phyloP scores from a whole-genome alignment of 2,797 vertebrate genomes.

The Arremon brunneinucha region DNA sequence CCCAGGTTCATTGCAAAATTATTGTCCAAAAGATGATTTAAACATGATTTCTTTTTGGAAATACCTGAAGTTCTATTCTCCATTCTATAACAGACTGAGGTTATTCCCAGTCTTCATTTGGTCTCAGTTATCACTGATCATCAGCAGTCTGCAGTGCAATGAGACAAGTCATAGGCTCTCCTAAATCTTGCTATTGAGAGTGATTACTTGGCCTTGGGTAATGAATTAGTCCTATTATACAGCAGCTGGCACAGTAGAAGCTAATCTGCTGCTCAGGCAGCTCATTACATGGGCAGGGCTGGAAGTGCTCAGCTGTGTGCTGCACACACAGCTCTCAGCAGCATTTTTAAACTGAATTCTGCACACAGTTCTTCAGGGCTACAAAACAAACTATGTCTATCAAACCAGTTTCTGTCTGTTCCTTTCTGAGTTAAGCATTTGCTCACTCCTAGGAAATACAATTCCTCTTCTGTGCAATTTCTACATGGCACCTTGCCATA shows the following conservation, averaged over 20 bases:
- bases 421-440: not conserved
- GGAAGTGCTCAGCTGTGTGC: conserved; percentile 4
- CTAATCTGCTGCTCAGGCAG: conserved; percentile 57
- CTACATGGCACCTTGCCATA: not conserved
- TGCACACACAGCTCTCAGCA: conserved; percentile 11
- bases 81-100: not conserved
- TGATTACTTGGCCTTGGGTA: conserved; percentile 54
- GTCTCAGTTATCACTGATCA: not conserved
- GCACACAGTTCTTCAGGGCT: not conserved
- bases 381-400: not conserved
- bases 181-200: conserved; percentile 55
- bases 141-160: not conserved
- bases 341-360: not conserved
- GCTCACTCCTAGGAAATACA: not conserved
- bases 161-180: not conserved
- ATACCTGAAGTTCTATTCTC: not conserved
- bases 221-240: conserved; percentile 62
- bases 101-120: not conserved
- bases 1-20: not conserved
- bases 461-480: not conserved
- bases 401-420: not conserved
- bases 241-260: conserved; percentile 54
- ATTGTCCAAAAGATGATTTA: not conserved
- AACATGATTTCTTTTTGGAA: not conserved
- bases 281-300: conserved; percentile 22